Evolutionary conservation across 2,113 vertebrate species (phyloP).

Genomic region (Prolemur simus): DNA sequence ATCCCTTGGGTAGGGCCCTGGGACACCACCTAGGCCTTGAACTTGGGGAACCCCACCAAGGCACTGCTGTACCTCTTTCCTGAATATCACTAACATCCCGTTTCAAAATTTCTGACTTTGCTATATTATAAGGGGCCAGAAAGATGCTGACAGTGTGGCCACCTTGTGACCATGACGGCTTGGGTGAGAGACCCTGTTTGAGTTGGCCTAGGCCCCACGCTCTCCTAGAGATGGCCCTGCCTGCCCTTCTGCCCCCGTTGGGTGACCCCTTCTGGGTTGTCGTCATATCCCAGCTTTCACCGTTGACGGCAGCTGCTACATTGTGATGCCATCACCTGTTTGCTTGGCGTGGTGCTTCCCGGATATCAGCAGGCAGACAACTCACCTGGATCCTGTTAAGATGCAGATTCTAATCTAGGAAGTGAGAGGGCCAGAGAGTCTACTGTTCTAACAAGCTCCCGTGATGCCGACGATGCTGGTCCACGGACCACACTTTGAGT

Average conservation of each 20-base stretch:
- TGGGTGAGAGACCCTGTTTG: fast-evolving
- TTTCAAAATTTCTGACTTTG: background rate
- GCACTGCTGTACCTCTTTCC: background rate
- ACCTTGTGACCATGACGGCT: background rate
- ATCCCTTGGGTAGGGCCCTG: background rate
- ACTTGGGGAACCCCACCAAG: too few species aligned
- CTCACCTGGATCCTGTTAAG: background rate
- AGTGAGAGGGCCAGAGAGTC: background rate
- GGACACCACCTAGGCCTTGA: background rate
- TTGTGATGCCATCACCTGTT: background rate
- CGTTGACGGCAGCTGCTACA: fast-evolving
- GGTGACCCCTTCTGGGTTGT: background rate
- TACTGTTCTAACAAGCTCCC: background rate
- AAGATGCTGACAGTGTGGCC: background rate
- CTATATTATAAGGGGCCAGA: background rate
- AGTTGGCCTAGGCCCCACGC: background rate
- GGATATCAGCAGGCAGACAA: background rate
- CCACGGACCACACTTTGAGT: background rate
- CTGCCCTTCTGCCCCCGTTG: background rate
- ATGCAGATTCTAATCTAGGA: background rate
- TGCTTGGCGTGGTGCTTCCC: background rate
- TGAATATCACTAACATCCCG: background rate
- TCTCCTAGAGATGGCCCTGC: background rate
- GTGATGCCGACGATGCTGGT: background rate
- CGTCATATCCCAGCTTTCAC: background rate